Evolutionary conservation across 2,888 invertebrate genomes (phyloP), one percentile per base, ranked within the genome.

Genomic region (Pyrgus malvae): DNA sequence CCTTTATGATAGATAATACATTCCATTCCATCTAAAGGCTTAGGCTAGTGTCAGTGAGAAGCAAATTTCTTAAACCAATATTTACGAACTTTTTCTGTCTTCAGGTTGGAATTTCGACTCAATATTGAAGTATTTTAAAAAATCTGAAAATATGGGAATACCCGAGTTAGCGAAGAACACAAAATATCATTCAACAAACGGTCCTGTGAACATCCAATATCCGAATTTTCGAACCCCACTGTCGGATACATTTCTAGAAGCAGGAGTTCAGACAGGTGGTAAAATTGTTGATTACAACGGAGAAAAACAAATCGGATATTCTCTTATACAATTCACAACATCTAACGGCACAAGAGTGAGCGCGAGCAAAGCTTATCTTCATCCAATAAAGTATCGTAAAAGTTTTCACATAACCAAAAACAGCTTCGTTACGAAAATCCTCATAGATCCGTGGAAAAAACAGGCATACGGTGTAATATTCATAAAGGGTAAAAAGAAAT

Each of bases 301-400:
- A 0, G 91, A 88, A 29, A 86, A 80, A 40, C 95, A 95, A 80
- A 92, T 93, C 1, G 95, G 94, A 2, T 93, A 94, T 67, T 92
- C 92, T 5, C 81, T 91, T 44, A 91, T 94, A 0, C 94, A 93
- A 58, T 94, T 93, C 2, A 95, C 94, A 0, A 78, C 94, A 31
- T 81, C 92, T 25, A 89, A 94, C 46, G 96, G 96, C 0, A 86
- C 92, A 0, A 90, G 97, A 55, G 93, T 93, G 72, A 95, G 95
- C 72, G 92, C 95, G 0, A 94, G 94, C 3, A 94, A 93, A 72
- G 94, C 94, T 0, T 95, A 93, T 69, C 78, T 96, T 7, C 83
- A 93, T 48, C 91, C 94, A 0, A 91, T 90, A 0, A 83, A 80
- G 50, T 68, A 90, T 7, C 84, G 95, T 27, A 80, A 80, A 40